Evolutionary conservation across 2,797 vertebrate genomes (phyloP), one percentile per base, ranked within the genome.

Genomic region (Peromyscus nudipes): DNA sequence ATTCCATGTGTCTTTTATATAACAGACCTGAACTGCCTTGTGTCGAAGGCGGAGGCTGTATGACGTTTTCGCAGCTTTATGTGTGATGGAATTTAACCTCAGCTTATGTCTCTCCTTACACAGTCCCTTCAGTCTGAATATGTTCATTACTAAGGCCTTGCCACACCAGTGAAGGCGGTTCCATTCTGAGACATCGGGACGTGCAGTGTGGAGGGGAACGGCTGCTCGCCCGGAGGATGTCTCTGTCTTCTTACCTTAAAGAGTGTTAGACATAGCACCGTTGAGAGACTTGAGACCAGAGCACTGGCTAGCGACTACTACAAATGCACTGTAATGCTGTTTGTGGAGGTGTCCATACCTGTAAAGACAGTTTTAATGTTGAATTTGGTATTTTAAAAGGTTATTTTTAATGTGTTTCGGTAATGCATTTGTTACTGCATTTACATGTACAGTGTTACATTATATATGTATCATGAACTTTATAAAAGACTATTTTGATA

Each of bases 111-210:
- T 98, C 92, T 98, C 97, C 97, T 95, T 6, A 97, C 46, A 97
- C 99, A 99, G 99, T 99, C 99, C 98, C 99, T 99, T 99, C 99
- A 99, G 98, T 99, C 99, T 97, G 99, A 99, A 94, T 99, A 98
- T 98, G 98, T 99, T 99, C 99, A 99, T 98, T 99, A 99, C 99
- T 99, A 99, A 99, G 99, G 98, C 98, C 76, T 97, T 98, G 92
- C 91, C 98, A 49, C 97, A 97, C 93, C 98, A 95, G 96, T 98
- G 98, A 99, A 97, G 89, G 90, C 97, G 86, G 93, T 14, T 97
- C 97, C 91, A n/a, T 84, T 97, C 95, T 97, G 97, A 97, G 85
- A 96, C 96, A 21, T 73, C 96, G 62, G 97, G 96, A 97, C 10
- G 37, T 96, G 87, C 96, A 87, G 19, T 93, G 82, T 73, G 96